These are phyloP conservation scores for Apodemia duryi DNA, from an alignment of 2,888 invertebrate genomes.

Conservation along the genomic window DNA sequence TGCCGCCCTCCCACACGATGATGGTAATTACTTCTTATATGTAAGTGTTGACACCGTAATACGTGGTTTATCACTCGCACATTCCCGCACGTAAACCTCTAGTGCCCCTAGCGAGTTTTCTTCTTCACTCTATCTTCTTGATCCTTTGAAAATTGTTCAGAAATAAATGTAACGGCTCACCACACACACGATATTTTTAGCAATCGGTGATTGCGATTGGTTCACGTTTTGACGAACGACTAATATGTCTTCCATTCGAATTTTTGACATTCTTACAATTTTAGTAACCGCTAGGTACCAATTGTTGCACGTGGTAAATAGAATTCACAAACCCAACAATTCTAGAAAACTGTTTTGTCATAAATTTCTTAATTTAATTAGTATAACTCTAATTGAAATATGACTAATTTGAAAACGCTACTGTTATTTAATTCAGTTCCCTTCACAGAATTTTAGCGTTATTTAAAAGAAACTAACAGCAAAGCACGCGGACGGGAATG, in stretches of 20 bases:
- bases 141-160: constrained; percentile 12
- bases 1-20: constrained; percentile 66
- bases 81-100: constrained; percentile 56
- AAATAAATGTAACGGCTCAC: neutral
- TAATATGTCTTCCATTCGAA: neutral
- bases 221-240: neutral
- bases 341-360: no score
- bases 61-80: constrained; percentile 75
- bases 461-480: no score
- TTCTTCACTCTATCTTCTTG: constrained; percentile 22
- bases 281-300: neutral
- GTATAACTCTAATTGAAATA: no score
- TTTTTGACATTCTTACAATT: neutral
- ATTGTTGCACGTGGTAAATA: no score
- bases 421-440: no score
- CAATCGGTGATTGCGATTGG: neutral
- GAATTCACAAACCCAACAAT: no score
- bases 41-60: constrained; percentile 79
- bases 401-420: no score
- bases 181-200: constrained; percentile 4
- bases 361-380: no score
- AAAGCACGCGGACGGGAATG: no score
- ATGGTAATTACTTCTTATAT: constrained; percentile 80
- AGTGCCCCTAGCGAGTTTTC: constrained; percentile 29
- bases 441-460: no score